Evolutionary conservation across 1,140 invertebrate species (phyloP), one percentile per base, ranked within the genome.

Genomic region (Plectrocnemia conspersa): DNA sequence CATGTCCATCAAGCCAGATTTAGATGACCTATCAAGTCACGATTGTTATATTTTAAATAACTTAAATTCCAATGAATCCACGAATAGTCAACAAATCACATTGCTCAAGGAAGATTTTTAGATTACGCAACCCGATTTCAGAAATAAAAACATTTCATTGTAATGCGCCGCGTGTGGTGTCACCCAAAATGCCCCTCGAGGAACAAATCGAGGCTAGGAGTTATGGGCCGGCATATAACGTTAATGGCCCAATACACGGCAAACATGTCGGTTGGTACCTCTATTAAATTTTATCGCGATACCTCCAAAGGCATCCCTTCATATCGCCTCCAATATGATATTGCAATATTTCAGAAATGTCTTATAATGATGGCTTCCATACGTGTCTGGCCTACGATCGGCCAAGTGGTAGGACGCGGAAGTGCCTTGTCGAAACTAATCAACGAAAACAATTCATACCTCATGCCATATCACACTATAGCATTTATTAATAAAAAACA

Each of bases 321-420:
- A 52, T 55, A 55, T 58, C 38, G 59, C 44, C 41, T 56, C 59
- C 59, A 61, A 61, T 61, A 61, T 61, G 59, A 61, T 58, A 61
- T 61, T 57, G 59, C 59, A 61, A 61, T 61, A 61, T 61, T 57
- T 61, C 59, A 61, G 59, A 61, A 61, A 61, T 61, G 54, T 61
- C 59, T 61, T 61, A 61, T 61, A 61, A 61, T 57, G 59, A 61
- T 57, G 59, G 54, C 59, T 54, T 46, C 54, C 50, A 61, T 56
- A 61, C 59, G 59, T 61, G 59, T 61, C 54, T 35, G 11, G 54
- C 33, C 32, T 56, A 48, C 11, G 45, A 29, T 18, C 32, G 24
- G 4, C 23, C 45, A 46, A 41, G 10, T 36, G 54, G 47, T 29
- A 52, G 48, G 55, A 9, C 29, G 27, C 11, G 19, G 10, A n/a